Conservation (phyloP, 2,113 vertebrate genomes). For the Podiceps cristatus region DNA sequence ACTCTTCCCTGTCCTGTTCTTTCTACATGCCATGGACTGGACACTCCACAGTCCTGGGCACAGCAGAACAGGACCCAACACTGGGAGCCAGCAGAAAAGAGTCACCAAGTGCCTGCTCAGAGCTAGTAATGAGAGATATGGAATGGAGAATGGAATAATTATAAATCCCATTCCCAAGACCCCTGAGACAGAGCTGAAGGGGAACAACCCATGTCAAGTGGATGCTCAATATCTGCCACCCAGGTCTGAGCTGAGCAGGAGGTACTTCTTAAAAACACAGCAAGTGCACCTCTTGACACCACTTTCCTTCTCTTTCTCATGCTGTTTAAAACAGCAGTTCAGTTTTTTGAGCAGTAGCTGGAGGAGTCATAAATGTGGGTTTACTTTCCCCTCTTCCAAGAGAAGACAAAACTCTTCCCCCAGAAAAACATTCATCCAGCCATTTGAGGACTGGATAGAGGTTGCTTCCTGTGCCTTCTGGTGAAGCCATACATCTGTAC, state of each 20-base stretch:
- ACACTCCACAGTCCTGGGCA: not conserved
- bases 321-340: not conserved
- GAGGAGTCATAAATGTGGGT: not conserved
- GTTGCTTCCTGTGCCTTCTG: not conserved
- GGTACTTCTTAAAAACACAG: not conserved
- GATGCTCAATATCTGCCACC: not conserved
- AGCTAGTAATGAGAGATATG: not conserved
- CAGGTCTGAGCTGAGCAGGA: not conserved
- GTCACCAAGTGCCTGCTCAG: not conserved
- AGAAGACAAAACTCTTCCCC: not conserved
- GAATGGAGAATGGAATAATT: not conserved
- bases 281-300: not conserved
- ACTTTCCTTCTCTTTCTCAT: not conserved
- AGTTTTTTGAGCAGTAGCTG: not conserved
- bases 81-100: not conserved
- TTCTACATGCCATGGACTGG: not conserved
- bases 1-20: not conserved
- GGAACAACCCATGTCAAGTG: not conserved
- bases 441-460: not conserved
- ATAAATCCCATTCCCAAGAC: not conserved
- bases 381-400: not conserved
- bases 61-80: not conserved
- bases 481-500: not conserved
- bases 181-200: not conserved
- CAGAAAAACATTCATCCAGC: not conserved